Conservation (phyloP, 2,888 invertebrate genomes). For the Keiferia lycopersicella region DNA sequence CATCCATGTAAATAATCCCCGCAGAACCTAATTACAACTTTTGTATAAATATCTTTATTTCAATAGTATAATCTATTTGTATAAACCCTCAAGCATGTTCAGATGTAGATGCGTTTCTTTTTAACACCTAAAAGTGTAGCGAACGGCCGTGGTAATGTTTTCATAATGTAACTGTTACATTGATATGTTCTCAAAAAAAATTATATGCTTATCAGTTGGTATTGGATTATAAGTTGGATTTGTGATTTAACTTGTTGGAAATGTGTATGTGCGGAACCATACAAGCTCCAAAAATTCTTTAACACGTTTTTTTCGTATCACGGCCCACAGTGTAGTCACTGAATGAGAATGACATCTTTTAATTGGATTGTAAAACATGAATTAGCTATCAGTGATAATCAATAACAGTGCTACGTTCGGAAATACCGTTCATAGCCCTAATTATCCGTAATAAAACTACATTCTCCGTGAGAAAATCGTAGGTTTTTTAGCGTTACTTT, state of each 20-base stretch:
- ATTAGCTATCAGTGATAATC: constrained; percentile 51
- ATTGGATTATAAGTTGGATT: too few relatives aligned
- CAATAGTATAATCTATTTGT: too few relatives aligned
- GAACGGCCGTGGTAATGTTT: too few relatives aligned
- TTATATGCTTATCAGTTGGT: too few relatives aligned
- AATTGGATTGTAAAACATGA: constrained; percentile 66
- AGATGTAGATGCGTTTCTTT: too few relatives aligned
- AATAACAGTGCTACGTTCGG: constrained; percentile 29
- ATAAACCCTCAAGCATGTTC: too few relatives aligned
- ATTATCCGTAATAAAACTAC: constrained; percentile 27
- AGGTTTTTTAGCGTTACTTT: neutral
- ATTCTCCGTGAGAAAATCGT: neutral
- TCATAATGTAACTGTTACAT: too few relatives aligned
- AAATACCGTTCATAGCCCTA: constrained; percentile 41
- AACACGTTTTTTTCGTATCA: constrained; percentile 34
- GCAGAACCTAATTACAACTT: too few relatives aligned
- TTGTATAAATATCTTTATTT: too few relatives aligned
- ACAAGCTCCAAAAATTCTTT: neutral
- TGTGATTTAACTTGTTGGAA: neutral
- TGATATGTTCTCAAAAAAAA: too few relatives aligned
- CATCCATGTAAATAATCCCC: neutral
- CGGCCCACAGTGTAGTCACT: constrained; percentile 55
- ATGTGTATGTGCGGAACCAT: neutral
- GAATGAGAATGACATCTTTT: constrained; percentile 56
- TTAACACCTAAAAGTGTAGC: too few relatives aligned